phyloP scores from a whole-genome alignment of 2,113 vertebrate species.

The Etia nguti region DNA sequence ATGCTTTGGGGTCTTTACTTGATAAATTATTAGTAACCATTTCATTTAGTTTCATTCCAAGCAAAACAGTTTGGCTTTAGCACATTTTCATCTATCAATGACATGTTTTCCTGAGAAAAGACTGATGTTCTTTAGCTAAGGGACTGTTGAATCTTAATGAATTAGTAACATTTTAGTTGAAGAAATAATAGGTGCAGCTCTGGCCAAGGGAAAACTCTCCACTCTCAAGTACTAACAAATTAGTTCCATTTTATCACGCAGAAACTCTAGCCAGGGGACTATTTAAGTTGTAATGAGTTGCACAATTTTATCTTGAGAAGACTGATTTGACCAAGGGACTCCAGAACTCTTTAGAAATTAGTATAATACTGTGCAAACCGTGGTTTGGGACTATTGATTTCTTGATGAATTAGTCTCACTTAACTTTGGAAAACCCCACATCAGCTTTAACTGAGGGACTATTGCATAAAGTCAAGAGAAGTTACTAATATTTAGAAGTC shows the following conservation, averaged over 20 bases:
- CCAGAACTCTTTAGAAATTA: constrained; percentile 8
- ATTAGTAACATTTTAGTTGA: constrained; percentile 13
- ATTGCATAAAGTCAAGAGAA: constrained; percentile 18
- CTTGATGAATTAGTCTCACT: constrained; percentile 17
- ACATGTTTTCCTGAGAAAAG: background rate
- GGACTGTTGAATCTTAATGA: constrained; percentile 11
- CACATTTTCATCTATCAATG: constrained; percentile 1
- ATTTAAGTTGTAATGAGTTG: constrained; percentile 34
- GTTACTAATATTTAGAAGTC: background rate
- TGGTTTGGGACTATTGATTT: constrained; percentile 29
- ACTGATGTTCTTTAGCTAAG: background rate
- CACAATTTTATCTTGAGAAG: constrained; percentile 31
- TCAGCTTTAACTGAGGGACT: background rate
- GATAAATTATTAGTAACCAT: background rate
- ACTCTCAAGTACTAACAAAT: constrained; percentile 28
- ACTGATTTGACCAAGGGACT: constrained; percentile 14
- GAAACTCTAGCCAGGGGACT: constrained; percentile 19
- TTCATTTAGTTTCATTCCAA: background rate
- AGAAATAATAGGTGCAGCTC: constrained; percentile 9
- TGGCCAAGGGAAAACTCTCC: background rate
- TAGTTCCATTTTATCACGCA: constrained; percentile 21
- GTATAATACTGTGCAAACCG: background rate
- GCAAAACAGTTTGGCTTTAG: background rate
- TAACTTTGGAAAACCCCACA: background rate
- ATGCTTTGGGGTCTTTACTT: background rate